Conservation (phyloP, 2,113 vertebrate genomes). For the Gallinago media region DNA sequence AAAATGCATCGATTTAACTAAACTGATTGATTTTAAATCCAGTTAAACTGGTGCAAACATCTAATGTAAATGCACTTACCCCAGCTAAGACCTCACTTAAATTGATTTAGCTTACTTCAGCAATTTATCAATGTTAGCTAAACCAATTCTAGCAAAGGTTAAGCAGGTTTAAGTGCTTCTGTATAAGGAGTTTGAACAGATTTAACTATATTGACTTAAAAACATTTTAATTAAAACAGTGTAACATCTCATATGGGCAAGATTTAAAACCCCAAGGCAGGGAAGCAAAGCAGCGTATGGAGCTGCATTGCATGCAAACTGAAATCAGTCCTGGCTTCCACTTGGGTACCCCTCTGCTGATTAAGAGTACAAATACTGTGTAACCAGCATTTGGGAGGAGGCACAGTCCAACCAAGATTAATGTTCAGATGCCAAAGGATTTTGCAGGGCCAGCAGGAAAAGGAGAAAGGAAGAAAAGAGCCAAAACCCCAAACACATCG, state of each 20-base stretch:
- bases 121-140: constrained; percentile 58
- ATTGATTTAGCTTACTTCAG: constrained; percentile 65
- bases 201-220: constrained; percentile 53
- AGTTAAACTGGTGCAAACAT: constrained; percentile 59
- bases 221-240: constrained; percentile 53
- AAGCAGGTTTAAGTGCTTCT: constrained; percentile 56
- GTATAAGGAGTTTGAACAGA: constrained; percentile 20
- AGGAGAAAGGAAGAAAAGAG: neutral
- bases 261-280: neutral
- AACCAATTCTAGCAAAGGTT: constrained; percentile 55
- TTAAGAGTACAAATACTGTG: neutral
- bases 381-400: neutral
- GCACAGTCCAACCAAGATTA: neutral
- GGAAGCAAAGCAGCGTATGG: neutral
- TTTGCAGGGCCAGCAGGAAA: neutral
- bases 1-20: constrained; percentile 39
- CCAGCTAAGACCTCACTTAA: constrained; percentile 48
- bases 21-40: constrained; percentile 52
- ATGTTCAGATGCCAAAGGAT: neutral
- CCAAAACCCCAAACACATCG: neutral
- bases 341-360: neutral
- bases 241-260: neutral
- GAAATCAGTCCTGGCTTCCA: neutral
- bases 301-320: neutral
- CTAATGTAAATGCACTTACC: constrained; percentile 52